A percentile compares a stretch with the other conserved stretches of the same genome.
Evolutionary conservation across 2,797 vertebrate genomes (phyloP).

Genomic region (Mycteria americana): DNA sequence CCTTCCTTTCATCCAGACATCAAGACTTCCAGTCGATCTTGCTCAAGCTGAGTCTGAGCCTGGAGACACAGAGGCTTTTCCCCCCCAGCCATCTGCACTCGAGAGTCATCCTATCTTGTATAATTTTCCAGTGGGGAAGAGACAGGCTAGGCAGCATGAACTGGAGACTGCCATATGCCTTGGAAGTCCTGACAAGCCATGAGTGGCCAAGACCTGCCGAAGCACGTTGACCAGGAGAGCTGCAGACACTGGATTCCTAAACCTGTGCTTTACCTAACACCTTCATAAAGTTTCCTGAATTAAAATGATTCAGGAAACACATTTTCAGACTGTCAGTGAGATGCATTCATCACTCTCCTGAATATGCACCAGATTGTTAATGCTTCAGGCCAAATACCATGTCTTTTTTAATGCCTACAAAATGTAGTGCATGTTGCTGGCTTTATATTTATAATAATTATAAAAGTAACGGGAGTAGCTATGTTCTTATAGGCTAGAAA

Average conservation of each 20-base stretch:
- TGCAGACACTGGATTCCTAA: neutral
- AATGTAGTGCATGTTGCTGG: neutral
- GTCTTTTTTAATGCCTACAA: conserved; percentile 45
- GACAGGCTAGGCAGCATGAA: neutral
- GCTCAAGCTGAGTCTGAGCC: neutral
- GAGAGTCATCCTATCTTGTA: neutral
- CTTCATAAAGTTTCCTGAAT: neutral
- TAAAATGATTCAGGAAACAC: neutral
- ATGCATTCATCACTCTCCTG: conserved; percentile 9
- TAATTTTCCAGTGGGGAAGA: neutral
- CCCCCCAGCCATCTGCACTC: neutral
- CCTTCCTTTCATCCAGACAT: neutral
- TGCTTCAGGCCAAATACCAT: conserved; percentile 20
- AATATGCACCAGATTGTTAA: conserved; percentile 23
- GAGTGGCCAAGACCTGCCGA: neutral
- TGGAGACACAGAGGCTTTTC: neutral
- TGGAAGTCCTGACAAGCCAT: neutral
- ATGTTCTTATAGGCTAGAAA: conserved; percentile 3
- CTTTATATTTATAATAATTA: conserved; percentile 50
- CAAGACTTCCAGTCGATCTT: accelerated
- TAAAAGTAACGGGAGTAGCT: conserved; percentile 1
- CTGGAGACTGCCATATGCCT: accelerated
- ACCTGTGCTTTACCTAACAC: neutral
- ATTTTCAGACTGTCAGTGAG: neutral
- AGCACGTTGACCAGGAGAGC: neutral